Percentiles rank a stretch among this genome's conserved stretches.
Evolutionary conservation across 2,888 invertebrate species (phyloP).

Genomic region (Sinodicranocentrus sp.): DNA sequence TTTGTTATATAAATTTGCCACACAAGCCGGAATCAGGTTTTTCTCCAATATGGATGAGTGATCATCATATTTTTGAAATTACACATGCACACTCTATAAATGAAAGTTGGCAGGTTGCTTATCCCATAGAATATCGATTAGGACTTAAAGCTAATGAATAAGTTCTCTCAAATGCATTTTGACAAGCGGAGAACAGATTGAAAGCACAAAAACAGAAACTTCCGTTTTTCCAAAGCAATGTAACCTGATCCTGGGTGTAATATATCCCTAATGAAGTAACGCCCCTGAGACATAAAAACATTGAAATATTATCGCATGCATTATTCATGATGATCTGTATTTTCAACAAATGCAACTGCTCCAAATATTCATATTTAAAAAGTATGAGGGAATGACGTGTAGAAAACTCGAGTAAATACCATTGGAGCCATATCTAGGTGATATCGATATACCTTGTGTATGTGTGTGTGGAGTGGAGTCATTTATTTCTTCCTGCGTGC

Average conservation of each 20-base stretch:
- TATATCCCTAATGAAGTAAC: constrained; percentile 54
- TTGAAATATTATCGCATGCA: constrained; percentile 45
- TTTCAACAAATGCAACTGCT: constrained; percentile 6
- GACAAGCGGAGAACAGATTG: constrained; percentile 1
- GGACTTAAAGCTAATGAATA: too few species aligned
- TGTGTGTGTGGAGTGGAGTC: neutral
- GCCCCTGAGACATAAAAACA: constrained; percentile 58
- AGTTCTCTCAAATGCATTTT: constrained; percentile 7
- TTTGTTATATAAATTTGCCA: too few species aligned
- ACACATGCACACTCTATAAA: neutral
- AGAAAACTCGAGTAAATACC: too few species aligned
- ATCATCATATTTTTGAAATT: neutral
- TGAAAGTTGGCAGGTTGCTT: neutral
- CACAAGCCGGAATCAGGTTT: too few species aligned
- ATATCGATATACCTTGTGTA: neutral
- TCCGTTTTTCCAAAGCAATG: constrained; percentile 12
- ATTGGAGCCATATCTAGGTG: too few species aligned
- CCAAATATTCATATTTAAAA: constrained; percentile 16
- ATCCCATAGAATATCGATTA: too few species aligned
- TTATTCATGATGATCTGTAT: constrained; percentile 39
- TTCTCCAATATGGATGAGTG: too few species aligned
- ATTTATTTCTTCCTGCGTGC: constrained; percentile 4
- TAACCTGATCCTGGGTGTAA: constrained; percentile 40
- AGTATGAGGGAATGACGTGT: too few species aligned
- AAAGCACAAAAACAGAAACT: constrained; percentile 5